Base-by-base conservation (phyloP, 2,888 invertebrate species). In the Cryptops parisi region DNA sequence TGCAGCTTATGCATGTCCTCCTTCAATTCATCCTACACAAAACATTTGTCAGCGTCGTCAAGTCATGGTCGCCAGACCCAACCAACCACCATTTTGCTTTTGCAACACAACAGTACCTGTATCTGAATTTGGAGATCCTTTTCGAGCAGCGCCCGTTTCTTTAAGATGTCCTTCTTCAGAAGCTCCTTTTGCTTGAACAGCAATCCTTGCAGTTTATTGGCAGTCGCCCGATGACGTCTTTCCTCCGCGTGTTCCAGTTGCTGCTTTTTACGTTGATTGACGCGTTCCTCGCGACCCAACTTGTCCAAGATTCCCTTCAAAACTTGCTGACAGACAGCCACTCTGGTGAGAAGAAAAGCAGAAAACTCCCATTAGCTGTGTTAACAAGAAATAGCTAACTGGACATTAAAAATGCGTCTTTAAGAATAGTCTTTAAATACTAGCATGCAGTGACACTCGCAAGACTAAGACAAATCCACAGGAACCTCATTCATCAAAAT, bases 141-240 rank as follows among this genome's bases (percentile, higher is more conserved):
- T 65, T 91, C 90, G 53, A 94, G 77, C 17, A 88, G 71, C 1
- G 85, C 85, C 60, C 94, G 75, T 66, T 93, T 93, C 64, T 89
- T 84, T 57, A 91, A 77, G 59, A 94, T 94, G 64, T 91, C 91
- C 65, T 88, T 91, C 69, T 91, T 91, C 47, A 96, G 77, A 61
- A 84, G 73, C 68, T 93, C 93, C 66, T 91, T 93, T 63, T 93
- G 91, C 62, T 86, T 80, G 68, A 83, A 82, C 22, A 90, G 75
- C 39, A 84, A 73, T 65, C 83, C 80, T 66, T 84, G 81, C 58
- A 84, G 76, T 60, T 75, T 74, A 38, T 73, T 73, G 55, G 73
- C 72, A 19, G 72, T 68, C 52, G 75, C 71, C 50, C 74, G 72
- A 58, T 74, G 73, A 62, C 73, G 72, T 60, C 73, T 71, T 58